Base-by-base conservation (phyloP, 2,113 vertebrate species). In the Genyomyrus donnyi region DNA sequence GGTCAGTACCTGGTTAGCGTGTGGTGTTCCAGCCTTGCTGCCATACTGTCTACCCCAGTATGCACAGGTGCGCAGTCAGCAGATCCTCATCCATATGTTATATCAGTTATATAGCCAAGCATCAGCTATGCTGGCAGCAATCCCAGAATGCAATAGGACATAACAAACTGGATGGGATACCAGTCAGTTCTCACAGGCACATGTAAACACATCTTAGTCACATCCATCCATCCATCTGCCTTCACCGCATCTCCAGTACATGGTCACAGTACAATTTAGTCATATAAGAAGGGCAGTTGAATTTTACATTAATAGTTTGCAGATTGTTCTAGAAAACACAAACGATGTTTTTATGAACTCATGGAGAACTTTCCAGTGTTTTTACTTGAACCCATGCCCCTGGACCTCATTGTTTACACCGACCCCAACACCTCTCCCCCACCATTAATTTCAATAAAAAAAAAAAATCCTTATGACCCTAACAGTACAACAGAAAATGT, bases 61-160 rank as follows among this genome's bases (percentile, higher is more conserved):
- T 42, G 74, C 31, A 39, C 74, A 80, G 74, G 31, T 70, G 62
- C 35, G 0, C 31, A 42, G 74, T 35, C 31, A 19, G 35, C 35
- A 80, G 31, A 80, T 80, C 35, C 13, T 17, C 15, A 42, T 80
- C 74, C 74, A 42, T 42, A 80, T 80, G 74, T 80, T 42, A 17
- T 17, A 42, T 8, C 39, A 80, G 74, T 80, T 42, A 39, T 19
- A 42, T 42, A 39, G 31, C 74, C 35, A 80, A 42, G 74, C 74
- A 80, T 80, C 74, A 19, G 35, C 74, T 80, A 80, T 19, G 35
- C 74, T 80, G 74, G 74, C 31, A 80, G 35, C 13, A 80, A 80
- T 80, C 74, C 74, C 74, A 80, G 74, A 80, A 80, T 80, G 74
- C 74, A 80, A 80, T 80, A 42, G 74, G 74, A 80, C 74, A 80